Evolutionary conservation across 2,113 vertebrate genomes (phyloP), one percentile per base, ranked within the genome.

Genomic region (Periophthalmodon schlosseri): DNA sequence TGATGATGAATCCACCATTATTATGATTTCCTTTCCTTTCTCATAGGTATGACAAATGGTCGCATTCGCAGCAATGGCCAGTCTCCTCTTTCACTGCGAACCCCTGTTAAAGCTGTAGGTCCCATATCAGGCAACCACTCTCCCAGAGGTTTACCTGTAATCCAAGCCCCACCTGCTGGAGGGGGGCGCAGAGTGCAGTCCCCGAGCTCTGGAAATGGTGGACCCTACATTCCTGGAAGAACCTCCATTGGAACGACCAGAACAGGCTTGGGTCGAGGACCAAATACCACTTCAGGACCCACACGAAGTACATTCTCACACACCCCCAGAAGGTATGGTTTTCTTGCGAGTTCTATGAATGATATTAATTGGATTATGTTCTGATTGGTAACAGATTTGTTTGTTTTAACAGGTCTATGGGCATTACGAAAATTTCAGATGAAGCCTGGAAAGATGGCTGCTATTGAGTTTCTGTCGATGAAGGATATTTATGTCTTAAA

Each of bases 371-470:
- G 0, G 8, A 64, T 18, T 6, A 23, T 23, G 50, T 24, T 60
- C 20, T 21, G 34, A 18, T 20, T 65, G 10, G 8, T 39, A 65
- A 39, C 16, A 44, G 33, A 65, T 39, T 39, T 65, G 14, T 0
- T 77, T 88, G 68, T 66, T 67, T 67, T 67, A 9, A 36, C 91
- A 96, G 96, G 72, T 95, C 95, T 75, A 78, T 93, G 13, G 95
- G 94, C 56, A 90, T 95, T 69, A 81, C 93, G 14, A 96, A 94
- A 91, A 91, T 93, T 46, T 89, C 94, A 39, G 94, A 95, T 0
- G 96, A 98, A 18, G 95, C 96, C 28, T 98, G 96, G 96, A 98
- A 96, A 90, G 96, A 97, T 0, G 96, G 96, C 63, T 97, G 96
- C 77, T 97, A 96, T 91, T 98, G 91, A 96, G 5, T 23, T 71